Evolutionary conservation across 2,113 vertebrate genomes (phyloP).

Genomic region (Tichodroma muraria): DNA sequence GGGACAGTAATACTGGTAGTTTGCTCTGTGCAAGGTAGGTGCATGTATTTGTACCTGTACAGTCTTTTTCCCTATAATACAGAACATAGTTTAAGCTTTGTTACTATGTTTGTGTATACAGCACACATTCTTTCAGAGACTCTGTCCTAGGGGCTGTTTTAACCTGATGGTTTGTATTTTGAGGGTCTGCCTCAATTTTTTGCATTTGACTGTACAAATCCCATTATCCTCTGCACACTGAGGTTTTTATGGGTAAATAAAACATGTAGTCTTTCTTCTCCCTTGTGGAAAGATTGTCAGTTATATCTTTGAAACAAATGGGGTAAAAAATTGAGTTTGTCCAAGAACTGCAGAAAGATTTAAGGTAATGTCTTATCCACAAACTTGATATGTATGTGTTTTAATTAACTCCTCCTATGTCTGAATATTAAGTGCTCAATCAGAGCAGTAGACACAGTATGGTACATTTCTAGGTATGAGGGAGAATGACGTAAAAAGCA

Average conservation of each 20-base stretch:
- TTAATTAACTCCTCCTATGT: neutral
- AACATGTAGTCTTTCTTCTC: neutral
- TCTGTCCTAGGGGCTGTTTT: neutral
- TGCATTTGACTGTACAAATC: neutral
- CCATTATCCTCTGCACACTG: neutral
- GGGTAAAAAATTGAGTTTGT: neutral
- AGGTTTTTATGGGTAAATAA: neutral
- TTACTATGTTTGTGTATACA: neutral
- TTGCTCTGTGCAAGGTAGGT: neutral
- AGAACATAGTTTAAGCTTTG: neutral
- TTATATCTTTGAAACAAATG: neutral
- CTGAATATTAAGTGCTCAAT: neutral
- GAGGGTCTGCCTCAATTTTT: neutral
- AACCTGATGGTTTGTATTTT: neutral
- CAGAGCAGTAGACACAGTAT: neutral
- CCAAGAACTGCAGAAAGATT: neutral
- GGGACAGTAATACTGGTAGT: neutral
- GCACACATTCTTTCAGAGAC: neutral
- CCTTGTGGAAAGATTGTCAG: neutral
- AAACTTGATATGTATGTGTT: neutral
- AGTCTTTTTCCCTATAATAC: neutral
- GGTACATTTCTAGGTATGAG: neutral
- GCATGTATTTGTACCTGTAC: neutral
- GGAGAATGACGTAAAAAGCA: neutral
- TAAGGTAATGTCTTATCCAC: neutral